A percentile compares a stretch with the other conserved stretches of the same genome.
Conservation (phyloP, 1,140 invertebrate genomes). For the Gerris buenoi region DNA sequence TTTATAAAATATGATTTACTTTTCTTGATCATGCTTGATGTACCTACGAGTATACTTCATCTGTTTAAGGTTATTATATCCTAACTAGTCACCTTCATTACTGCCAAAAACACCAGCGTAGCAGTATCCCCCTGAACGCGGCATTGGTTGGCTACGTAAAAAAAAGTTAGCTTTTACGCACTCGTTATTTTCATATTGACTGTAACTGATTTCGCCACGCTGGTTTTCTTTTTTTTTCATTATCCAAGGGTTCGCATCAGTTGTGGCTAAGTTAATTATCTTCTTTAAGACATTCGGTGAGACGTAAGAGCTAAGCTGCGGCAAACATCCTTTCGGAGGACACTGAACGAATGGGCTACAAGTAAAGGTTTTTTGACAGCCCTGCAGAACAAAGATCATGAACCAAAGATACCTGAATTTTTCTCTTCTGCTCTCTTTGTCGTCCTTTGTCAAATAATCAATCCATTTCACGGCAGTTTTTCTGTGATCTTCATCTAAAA, state of each 20-base stretch:
- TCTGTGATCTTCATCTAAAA: neutral
- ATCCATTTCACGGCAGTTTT: neutral
- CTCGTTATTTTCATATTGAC: neutral
- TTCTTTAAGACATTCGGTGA: neutral
- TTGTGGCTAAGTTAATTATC: neutral
- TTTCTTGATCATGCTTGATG: too few species aligned
- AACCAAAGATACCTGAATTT: neutral
- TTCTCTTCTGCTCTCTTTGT: neutral
- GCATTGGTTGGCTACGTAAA: neutral
- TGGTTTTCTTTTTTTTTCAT: neutral
- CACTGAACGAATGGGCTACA: neutral
- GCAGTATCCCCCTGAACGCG: neutral
- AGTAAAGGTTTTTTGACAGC: neutral
- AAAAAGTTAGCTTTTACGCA: neutral
- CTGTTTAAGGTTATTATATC: too few species aligned
- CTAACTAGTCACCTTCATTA: neutral
- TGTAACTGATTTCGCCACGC: neutral
- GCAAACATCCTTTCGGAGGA: neutral
- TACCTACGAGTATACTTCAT: too few species aligned
- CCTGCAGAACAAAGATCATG: neutral
- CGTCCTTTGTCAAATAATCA: neutral
- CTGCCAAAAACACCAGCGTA: neutral
- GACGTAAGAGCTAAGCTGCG: neutral
- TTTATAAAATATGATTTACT: too few species aligned
- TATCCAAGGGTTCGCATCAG: neutral